A percentile compares a stretch with the other conserved stretches of the same genome.
Evolutionary conservation across 2,113 vertebrate species (phyloP).

Genomic region (Tylochromis polylepis): DNA sequence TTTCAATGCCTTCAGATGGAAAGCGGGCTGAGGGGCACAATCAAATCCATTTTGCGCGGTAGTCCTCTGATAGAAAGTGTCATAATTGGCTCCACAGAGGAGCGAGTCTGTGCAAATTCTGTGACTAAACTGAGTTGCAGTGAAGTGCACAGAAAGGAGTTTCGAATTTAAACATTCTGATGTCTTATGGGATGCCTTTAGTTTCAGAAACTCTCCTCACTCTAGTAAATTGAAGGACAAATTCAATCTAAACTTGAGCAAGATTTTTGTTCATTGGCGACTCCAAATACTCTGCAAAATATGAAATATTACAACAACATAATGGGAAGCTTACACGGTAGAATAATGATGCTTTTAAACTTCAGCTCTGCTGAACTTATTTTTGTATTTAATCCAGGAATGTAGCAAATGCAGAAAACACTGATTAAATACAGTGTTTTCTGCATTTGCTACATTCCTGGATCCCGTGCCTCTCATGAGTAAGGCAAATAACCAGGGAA

Average conservation of each 20-base stretch:
- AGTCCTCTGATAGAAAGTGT: neutral
- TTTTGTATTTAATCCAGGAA: constrained; percentile 1
- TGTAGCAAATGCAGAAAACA: too few relatives aligned
- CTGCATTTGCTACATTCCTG: neutral
- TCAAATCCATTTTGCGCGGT: neutral
- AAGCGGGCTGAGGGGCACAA: neutral
- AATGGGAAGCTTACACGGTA: neutral
- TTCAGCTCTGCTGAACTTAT: neutral
- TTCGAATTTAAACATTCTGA: neutral
- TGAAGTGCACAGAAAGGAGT: neutral
- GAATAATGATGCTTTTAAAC: neutral
- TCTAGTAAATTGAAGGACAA: neutral
- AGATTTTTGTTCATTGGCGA: neutral
- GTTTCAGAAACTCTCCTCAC: neutral
- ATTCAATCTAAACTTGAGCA: neutral
- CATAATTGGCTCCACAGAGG: constrained; percentile 31
- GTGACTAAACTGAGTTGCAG: neutral
- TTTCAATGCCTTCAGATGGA: neutral
- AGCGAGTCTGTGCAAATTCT: neutral
- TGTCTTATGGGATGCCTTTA: neutral
- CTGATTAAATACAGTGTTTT: too few relatives aligned
- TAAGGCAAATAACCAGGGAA: constrained; percentile 1
- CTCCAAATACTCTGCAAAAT: neutral
- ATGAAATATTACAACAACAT: neutral
- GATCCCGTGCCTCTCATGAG: neutral